A percentile compares a stretch with the other conserved stretches of the same genome.
Evolutionary conservation across 1,140 invertebrate species (phyloP).

Genomic region (Himalopsyche phryganea): DNA sequence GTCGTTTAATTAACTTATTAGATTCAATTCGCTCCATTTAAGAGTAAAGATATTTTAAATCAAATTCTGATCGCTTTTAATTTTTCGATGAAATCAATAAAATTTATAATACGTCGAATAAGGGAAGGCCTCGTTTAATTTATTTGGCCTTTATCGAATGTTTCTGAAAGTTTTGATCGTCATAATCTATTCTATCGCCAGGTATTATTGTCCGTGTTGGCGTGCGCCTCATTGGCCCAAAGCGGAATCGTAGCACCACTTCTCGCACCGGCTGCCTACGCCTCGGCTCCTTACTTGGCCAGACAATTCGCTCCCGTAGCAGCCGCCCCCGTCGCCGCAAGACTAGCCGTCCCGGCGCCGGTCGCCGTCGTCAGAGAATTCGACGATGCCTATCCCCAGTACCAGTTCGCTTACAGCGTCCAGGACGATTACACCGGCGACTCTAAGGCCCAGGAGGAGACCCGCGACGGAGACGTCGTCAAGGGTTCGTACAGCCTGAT

Average conservation of each 20-base stretch:
- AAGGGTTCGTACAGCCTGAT: conserved; percentile 56
- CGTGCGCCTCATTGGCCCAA: conserved; percentile 9
- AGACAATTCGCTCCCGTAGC: conserved; percentile 27
- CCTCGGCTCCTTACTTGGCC: conserved; percentile 13
- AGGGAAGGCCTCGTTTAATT: no score
- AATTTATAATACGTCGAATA: no score
- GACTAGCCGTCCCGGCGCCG: conserved; percentile 25
- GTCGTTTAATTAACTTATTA: no score
- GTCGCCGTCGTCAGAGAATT: conserved; percentile 35
- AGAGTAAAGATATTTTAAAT: no score
- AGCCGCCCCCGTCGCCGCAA: conserved; percentile 33
- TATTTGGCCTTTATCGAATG: no score
- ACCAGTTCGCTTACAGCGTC: conserved; percentile 55
- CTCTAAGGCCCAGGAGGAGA: conserved; percentile 55
- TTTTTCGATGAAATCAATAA: no score
- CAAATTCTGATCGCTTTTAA: no score
- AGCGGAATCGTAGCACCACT: conserved; percentile 23
- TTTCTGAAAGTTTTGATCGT: no score
- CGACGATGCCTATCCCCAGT: conserved; percentile 55
- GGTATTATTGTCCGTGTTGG: conserved; percentile 13
- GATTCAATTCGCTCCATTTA: no score
- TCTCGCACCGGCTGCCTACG: conserved; percentile 18
- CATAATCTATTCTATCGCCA: neutral
- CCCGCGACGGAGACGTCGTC: conserved; percentile 56
- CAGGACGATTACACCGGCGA: conserved; percentile 56